These are phyloP conservation scores for Ceratosolen solmsi DNA, from an alignment of 1,140 invertebrate species.

Conservation along the genomic window DNA sequence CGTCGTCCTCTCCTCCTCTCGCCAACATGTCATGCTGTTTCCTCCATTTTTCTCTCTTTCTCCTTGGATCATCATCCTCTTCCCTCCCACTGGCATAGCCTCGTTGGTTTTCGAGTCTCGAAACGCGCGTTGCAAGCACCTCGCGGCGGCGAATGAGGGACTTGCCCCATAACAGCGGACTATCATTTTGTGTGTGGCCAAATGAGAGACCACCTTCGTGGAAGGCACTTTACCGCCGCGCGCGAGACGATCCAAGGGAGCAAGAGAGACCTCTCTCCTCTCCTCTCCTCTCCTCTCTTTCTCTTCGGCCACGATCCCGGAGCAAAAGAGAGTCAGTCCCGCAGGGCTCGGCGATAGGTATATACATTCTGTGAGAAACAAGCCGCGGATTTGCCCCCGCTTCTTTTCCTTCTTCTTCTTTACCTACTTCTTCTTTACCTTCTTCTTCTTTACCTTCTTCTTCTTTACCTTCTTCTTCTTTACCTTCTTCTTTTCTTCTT, in stretches of 20 bases:
- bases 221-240: conserved; percentile 63
- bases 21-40: conserved; percentile 55
- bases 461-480: background rate
- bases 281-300: background rate
- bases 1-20: background rate
- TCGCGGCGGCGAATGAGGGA: conserved; percentile 52
- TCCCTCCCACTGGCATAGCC: conserved; percentile 58
- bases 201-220: conserved; percentile 66
- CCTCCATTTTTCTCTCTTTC: conserved; percentile 58
- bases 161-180: conserved; percentile 45
- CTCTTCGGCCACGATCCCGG: background rate
- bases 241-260: conserved; percentile 11
- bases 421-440: background rate
- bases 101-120: conserved; percentile 58
- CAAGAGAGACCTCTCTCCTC: background rate
- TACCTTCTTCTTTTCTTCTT: background rate
- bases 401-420: background rate
- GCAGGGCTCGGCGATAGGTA: conserved; percentile 16
- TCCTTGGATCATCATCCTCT: conserved; percentile 56
- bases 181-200: conserved; percentile 66
- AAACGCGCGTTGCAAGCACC: conserved; percentile 55
- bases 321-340: conserved; percentile 25
- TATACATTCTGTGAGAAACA: conserved; percentile 58
- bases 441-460: background rate
- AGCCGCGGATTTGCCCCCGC: conserved; percentile 52